phyloP scores from a whole-genome alignment of 2,888 invertebrate species.

The Chironomus tentans region DNA sequence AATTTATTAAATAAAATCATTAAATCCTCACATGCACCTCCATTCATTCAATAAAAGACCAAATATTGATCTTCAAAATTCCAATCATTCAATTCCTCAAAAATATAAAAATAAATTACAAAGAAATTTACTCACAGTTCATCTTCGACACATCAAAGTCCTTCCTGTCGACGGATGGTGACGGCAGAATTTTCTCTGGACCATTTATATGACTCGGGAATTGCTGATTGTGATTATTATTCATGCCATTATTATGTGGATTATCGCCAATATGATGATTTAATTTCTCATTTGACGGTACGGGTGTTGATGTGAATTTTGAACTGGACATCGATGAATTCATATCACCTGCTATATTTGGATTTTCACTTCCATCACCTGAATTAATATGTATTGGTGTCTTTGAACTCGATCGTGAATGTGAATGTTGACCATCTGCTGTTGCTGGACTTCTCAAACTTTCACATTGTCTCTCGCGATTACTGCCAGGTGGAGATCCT shows the following conservation, averaged over 20 bases:
- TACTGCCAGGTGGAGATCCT: slow-evolving; percentile 35
- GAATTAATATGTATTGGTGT: background rate
- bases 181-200: slow-evolving; percentile 37
- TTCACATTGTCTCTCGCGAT: background rate
- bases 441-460: slow-evolving; percentile 8
- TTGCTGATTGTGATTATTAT: slow-evolving; percentile 35
- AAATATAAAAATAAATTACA: background rate
- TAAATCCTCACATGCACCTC: no score
- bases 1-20: no score
- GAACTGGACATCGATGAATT: slow-evolving; percentile 13
- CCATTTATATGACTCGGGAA: slow-evolving; percentile 28
- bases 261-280: slow-evolving; percentile 20
- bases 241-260: slow-evolving; percentile 27
- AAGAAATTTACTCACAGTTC: slow-evolving; percentile 38
- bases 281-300: slow-evolving; percentile 3
- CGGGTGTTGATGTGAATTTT: slow-evolving; percentile 4
- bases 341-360: background rate
- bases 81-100: no score
- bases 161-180: slow-evolving; percentile 37
- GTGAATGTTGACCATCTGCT: background rate
- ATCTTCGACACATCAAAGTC: slow-evolving; percentile 43
- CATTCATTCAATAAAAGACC: no score
- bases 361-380: background rate
- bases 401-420: slow-evolving; percentile 15
- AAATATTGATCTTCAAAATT: no score